A percentile compares a stretch with the other conserved stretches of the same genome.
phyloP scores from a whole-genome alignment of 2,888 invertebrate species.

The Ariolimax columbianus region DNA sequence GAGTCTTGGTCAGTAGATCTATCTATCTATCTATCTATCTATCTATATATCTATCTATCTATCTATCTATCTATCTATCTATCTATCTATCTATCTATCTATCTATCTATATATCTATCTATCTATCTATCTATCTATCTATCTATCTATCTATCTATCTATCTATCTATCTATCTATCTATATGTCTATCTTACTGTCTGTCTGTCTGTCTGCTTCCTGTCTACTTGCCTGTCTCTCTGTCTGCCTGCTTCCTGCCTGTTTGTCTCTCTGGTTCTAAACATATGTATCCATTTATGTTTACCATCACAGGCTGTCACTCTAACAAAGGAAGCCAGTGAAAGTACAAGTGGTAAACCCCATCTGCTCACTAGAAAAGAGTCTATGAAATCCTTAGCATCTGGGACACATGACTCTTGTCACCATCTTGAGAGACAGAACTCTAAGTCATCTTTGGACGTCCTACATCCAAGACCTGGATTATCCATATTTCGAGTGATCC shows the following conservation, averaged over 20 bases:
- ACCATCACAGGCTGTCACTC: neutral
- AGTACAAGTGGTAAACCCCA: conserved; percentile 6
- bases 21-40: conserved; percentile 22
- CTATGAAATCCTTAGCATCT: conserved; percentile 24
- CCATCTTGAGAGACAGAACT: neutral
- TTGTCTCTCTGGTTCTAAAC: too few species aligned
- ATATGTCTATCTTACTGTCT: too few species aligned
- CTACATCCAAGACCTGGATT: conserved; percentile 51
- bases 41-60: neutral
- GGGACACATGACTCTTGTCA: conserved; percentile 32
- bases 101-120: neutral
- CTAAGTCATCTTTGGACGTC: neutral
- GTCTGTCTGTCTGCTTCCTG: too few species aligned
- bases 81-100: neutral
- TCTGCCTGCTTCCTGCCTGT: too few species aligned
- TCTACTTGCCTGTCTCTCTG: too few species aligned
- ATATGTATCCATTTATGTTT: neutral
- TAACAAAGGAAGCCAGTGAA: neutral
- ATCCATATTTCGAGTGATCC: conserved; percentile 66
- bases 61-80: neutral
- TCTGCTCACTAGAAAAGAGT: conserved; percentile 25
- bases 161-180: too few species aligned
- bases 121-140: too few species aligned
- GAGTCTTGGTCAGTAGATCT: too few species aligned
- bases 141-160: too few species aligned